phyloP scores from a whole-genome alignment of 1,140 invertebrate genomes.

The Drosophila ogumai region DNA sequence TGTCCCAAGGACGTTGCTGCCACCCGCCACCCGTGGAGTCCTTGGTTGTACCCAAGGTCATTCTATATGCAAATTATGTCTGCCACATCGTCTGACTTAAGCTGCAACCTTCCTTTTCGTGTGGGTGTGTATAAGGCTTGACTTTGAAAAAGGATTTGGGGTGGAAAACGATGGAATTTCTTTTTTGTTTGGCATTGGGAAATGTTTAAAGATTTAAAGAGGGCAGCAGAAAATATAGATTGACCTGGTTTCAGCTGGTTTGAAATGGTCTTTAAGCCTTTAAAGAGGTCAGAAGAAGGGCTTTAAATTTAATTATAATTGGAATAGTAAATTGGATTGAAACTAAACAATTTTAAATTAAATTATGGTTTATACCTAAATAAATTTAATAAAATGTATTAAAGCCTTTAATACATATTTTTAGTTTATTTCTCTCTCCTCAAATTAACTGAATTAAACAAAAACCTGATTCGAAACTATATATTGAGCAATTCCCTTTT shows the following conservation, averaged over 20 bases:
- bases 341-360: neutral
- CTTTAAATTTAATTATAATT: conserved; percentile 1
- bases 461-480: neutral
- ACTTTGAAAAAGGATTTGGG: conserved; percentile 64
- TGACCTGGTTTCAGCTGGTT: conserved; percentile 9
- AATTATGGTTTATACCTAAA: neutral
- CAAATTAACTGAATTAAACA: neutral
- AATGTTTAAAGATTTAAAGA: conserved; percentile 36
- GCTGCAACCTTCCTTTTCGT: conserved; percentile 13
- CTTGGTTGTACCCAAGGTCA: conserved; percentile 50
- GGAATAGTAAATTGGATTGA: no score
- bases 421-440: neutral
- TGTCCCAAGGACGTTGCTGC: conserved; percentile 40
- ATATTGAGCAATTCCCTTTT: conserved; percentile 13
- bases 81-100: conserved; percentile 43
- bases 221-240: conserved; percentile 2
- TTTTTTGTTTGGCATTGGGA: conserved; percentile 9
- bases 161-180: conserved; percentile 4
- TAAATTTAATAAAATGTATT: neutral
- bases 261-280: conserved; percentile 15
- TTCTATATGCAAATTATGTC: conserved; percentile 57
- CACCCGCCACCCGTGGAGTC: neutral
- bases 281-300: conserved; percentile 5
- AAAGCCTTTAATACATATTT: neutral
- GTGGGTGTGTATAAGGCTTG: conserved; percentile 23